phyloP scores from a whole-genome alignment of 2,888 invertebrate species.

The Pasiphila rectangulata region DNA sequence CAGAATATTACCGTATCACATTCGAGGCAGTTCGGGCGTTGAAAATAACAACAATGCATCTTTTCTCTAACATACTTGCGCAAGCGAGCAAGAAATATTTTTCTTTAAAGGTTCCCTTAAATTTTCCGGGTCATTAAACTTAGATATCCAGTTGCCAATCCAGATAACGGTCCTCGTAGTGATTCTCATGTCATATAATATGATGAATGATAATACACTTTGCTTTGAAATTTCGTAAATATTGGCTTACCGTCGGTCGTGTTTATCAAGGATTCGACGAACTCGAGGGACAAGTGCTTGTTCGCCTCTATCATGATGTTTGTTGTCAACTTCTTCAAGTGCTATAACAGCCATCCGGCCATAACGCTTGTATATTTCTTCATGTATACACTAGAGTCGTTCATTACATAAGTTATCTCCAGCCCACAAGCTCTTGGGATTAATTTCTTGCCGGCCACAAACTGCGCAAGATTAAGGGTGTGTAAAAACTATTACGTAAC shows the following conservation, averaged over 20 bases:
- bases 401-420: background rate
- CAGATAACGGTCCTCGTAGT: conserved; percentile 33
- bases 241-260: conserved; percentile 43
- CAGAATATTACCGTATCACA: too few species aligned
- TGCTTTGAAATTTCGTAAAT: conserved; percentile 47
- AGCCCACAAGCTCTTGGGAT: background rate
- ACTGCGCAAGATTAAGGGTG: conserved; percentile 62
- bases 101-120: background rate
- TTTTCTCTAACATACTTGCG: too few species aligned
- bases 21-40: too few species aligned
- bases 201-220: conserved; percentile 50
- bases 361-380: background rate
- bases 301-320: conserved; percentile 25
- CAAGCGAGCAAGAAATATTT: too few species aligned
- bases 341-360: background rate
- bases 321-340: conserved; percentile 19
- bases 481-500: conserved; percentile 75
- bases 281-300: conserved; percentile 35
- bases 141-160: conserved; percentile 33
- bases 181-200: conserved; percentile 55
- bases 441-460: conserved; percentile 27
- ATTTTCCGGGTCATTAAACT: conserved; percentile 44
- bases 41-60: too few species aligned
- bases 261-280: conserved; percentile 44
- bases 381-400: background rate